Evolutionary conservation across 92 coral and sea anemone species (phyloP), one percentile per base, ranked within the genome.

Genomic region (Phenganax subtilis): DNA sequence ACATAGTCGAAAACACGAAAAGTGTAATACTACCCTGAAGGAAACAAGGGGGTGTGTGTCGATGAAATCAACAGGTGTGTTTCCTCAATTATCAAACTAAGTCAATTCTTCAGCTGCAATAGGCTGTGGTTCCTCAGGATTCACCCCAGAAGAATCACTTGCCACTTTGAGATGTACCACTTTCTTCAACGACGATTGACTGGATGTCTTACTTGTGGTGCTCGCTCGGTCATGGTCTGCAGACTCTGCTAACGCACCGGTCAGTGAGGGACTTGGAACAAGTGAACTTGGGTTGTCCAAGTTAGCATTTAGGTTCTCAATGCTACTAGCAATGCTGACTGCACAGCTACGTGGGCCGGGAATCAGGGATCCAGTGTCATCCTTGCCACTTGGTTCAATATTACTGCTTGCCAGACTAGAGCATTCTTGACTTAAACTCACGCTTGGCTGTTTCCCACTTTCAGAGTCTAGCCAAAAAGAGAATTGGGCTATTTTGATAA

Each of bases 301-400:
- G 59, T 79, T 65, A 64, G 91, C 76, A 83, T 94, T 91, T 70
- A 93, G 87, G 83, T 91, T 93, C 85, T 94, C 98, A 75, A 91
- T 92, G 81, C 98, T 94, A 82, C 98, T 94, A 37, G 98, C 89
- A 17, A 94, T 94, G 78, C 98, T 94, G 64, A 92, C 97, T 3
- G 97, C 92, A 71, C 98, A 94, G 84, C 98, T 94, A 6, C 98
- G 90, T 17, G 98, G 98, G 0, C 94, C 98, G 16, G 98, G 98
- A 66, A 94, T 88, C 20, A 94, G 91, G 0, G 98, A 94, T 51
- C 97, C 96, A 12, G 91, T 90, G 51, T 94, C 98, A 3, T 87
- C 91, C 9, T 47, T 86, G 37, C 88, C 96, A 51, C 94, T 91
- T 4, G 89, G 91, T 0, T 54, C 88, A 64, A 92, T 90, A 25